Percentiles rank a stretch among this genome's conserved stretches.
Evolutionary conservation across 2,113 vertebrate species (phyloP).

Genomic region (Colaptes auratus): DNA sequence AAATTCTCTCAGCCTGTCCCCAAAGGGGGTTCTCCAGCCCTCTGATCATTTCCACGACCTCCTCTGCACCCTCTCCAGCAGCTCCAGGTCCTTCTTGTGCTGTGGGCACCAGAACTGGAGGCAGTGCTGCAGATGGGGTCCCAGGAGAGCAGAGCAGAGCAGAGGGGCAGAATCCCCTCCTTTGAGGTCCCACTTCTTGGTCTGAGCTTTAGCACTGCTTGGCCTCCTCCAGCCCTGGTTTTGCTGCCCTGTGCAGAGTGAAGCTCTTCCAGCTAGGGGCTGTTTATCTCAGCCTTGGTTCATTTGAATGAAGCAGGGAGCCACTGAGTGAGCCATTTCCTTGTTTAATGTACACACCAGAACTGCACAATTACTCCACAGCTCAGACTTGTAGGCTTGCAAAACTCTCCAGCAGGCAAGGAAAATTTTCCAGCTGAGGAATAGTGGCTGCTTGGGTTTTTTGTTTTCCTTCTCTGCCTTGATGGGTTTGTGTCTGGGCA

Average conservation of each 20-base stretch:
- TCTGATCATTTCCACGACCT: too few species aligned
- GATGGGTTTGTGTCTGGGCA: not conserved
- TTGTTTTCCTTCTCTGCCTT: not conserved
- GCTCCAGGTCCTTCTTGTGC: too few species aligned
- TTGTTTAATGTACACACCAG: not conserved
- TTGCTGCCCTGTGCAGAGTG: not conserved
- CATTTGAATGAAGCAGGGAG: not conserved
- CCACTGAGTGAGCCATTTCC: not conserved
- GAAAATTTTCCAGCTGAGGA: not conserved
- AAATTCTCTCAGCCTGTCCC: too few species aligned
- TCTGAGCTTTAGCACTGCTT: not conserved
- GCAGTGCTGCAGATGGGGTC: too few species aligned
- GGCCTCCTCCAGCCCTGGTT: not conserved
- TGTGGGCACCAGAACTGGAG: too few species aligned
- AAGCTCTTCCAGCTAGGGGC: not conserved
- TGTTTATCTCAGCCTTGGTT: not conserved
- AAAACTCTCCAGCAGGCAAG: not conserved
- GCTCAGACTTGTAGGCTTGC: not conserved
- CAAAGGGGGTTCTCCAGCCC: too few species aligned
- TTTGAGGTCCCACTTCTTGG: too few species aligned
- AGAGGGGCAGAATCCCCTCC: too few species aligned
- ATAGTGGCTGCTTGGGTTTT: not conserved
- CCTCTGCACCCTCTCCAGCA: too few species aligned
- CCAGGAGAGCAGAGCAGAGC: too few species aligned
- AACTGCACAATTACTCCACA: not conserved